These are phyloP conservation scores for Hyperopisus bebe DNA, from an alignment of 2,113 vertebrate genomes.

Conservation along the genomic window DNA sequence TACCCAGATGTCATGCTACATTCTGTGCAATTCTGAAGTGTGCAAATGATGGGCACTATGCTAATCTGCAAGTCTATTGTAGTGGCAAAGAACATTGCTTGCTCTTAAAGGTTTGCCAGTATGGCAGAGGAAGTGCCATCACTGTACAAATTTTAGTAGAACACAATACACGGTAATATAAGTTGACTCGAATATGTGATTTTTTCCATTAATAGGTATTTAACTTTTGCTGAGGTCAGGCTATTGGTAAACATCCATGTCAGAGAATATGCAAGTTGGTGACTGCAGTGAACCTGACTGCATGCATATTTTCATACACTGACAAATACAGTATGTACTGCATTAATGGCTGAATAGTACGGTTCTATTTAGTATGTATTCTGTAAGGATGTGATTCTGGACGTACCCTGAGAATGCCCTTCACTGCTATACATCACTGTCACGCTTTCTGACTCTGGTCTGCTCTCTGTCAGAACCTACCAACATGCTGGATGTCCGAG, in stretches of 20 bases:
- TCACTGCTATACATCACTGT: neutral
- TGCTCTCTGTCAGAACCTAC: conserved; percentile 76
- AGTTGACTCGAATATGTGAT: neutral
- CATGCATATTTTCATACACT: neutral
- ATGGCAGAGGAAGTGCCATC: neutral
- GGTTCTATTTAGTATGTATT: neutral
- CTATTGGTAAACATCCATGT: neutral
- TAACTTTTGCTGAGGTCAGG: neutral
- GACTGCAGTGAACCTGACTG: neutral
- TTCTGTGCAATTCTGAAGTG: neutral
- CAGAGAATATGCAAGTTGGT: neutral
- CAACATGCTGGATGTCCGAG: conserved; percentile 94
- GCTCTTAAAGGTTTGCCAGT: too few species aligned
- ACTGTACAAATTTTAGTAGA: neutral
- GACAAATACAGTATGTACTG: neutral
- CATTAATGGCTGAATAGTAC: neutral
- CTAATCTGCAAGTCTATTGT: neutral
- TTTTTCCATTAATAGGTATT: neutral
- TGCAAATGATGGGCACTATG: neutral
- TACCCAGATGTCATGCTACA: neutral
- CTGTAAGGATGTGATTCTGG: neutral
- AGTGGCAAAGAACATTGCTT: neutral
- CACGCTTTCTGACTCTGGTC: conserved; percentile 12
- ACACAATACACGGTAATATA: neutral
- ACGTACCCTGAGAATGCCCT: neutral